Evolutionary conservation across 2,888 invertebrate species (phyloP).

Genomic region (Ectropis crepuscularia): DNA sequence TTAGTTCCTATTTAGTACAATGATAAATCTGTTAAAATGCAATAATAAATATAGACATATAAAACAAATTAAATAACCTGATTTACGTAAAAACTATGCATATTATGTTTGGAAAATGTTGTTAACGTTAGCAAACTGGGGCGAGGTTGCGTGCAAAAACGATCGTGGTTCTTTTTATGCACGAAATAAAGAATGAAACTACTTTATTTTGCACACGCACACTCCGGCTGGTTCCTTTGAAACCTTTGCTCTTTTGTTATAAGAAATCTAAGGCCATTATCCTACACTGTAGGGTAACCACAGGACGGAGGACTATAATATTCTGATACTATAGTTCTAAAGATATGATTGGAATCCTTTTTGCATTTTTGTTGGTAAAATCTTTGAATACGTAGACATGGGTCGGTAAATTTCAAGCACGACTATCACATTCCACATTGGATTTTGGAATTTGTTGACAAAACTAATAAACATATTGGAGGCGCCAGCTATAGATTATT

Average conservation of each 20-base stretch:
- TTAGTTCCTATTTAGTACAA: too few relatives aligned
- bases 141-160: slow-evolving; percentile 25
- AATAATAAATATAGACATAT: too few relatives aligned
- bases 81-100: background rate
- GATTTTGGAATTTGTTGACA: too few relatives aligned
- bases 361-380: too few relatives aligned
- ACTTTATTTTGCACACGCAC: slow-evolving; percentile 27
- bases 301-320: background rate
- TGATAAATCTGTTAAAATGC: too few relatives aligned
- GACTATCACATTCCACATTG: too few relatives aligned
- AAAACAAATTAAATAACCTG: background rate
- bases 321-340: too few relatives aligned
- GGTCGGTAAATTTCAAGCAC: too few relatives aligned
- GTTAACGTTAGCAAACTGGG: slow-evolving; percentile 4
- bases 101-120: slow-evolving; percentile 1
- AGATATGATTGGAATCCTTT: too few relatives aligned
- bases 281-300: slow-evolving; percentile 36
- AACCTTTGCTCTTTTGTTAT: slow-evolving; percentile 39
- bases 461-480: too few relatives aligned
- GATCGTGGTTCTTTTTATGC: slow-evolving; percentile 22
- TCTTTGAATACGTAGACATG: too few relatives aligned
- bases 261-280: slow-evolving; percentile 47
- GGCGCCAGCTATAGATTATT: too few relatives aligned
- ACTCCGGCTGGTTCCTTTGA: slow-evolving; percentile 34
- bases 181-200: slow-evolving; percentile 25